Evolutionary conservation across 92 coral and sea anemone species (phyloP), one percentile per base, ranked within the genome.

Genomic region (Epizoanthus stellaris): DNA sequence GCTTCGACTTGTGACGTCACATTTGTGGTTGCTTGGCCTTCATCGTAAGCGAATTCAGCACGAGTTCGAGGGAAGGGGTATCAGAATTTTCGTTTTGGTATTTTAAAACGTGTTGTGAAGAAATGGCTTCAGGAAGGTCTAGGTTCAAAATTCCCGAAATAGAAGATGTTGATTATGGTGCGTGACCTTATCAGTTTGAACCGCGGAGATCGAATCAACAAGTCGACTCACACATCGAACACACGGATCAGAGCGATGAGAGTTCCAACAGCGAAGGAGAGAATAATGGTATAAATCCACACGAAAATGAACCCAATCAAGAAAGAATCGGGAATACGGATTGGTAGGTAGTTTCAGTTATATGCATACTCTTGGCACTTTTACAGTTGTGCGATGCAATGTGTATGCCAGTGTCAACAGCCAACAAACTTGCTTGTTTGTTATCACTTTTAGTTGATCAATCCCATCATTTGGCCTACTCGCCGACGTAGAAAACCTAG

Each of bases 241-340:
- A 5, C 54, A 45, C 34, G 4, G 61, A 72, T 17, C 25, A 17
- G n/a, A n/a, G n/a, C n/a, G n/a, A n/a, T 3, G 77, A 47, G 13
- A 72, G 77, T 72, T 47, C 75, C 4, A 70, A 54, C 21, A 42
- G 75, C 54, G 57, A 70, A 11, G n/a, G 54, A 14, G 25, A 40
- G 38, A 4, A 17, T 39, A 54, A 70, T 20, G 19, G 4, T 14
- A 12, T 25, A 3, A 36, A 23, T 39, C 19, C 52, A 70, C 47
- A 43, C 1, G 47, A 43, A 43, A 43, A 43, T 7, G 77, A 72
- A 45, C 77, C 61, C 14, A 72, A 72, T 8, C 77, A 34, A 16
- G 77, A 72, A 72, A 72, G 77, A 19, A 72, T 72, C 23, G 60
- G 77, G 21, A 72, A 72, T 21, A 72, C 59, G 6, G 61, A 72